Evolutionary conservation across 2,113 vertebrate genomes (phyloP).

Genomic region (Melospiza melodia): DNA sequence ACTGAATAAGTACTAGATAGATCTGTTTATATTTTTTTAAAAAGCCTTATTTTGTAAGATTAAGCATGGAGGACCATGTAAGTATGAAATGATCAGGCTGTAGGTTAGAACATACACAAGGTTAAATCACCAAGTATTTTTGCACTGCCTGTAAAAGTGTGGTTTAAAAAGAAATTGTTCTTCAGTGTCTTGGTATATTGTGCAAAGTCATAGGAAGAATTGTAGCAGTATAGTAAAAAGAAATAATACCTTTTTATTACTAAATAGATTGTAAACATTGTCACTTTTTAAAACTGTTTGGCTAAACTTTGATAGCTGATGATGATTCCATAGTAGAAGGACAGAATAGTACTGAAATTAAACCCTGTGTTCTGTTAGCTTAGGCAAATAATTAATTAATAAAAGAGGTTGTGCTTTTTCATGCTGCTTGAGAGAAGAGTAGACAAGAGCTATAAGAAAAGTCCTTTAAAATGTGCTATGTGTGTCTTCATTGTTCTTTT

Average conservation of each 20-base stretch:
- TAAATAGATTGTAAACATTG: neutral
- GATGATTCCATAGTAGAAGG: neutral
- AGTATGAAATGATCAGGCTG: neutral
- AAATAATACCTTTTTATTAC: neutral
- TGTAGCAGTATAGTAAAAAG: neutral
- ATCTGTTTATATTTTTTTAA: neutral
- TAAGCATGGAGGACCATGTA: neutral
- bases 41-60: neutral
- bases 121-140: neutral
- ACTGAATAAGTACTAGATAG: neutral
- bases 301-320: neutral
- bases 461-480: fast-evolving
- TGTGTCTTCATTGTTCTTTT: neutral
- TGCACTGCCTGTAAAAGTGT: neutral
- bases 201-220: neutral
- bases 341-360: neutral
- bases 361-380: neutral
- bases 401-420: neutral
- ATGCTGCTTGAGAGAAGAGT: neutral
- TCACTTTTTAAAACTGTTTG: neutral
- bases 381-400: neutral
- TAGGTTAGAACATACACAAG: neutral
- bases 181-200: neutral
- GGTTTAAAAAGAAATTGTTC: neutral
- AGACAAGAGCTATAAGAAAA: neutral